Evolutionary conservation across 2,113 vertebrate genomes (phyloP).

Genomic region (human (Homo sapiens)): GRCh38 chr15:56199001-56199500

Average conservation of each 20-base stretch:
- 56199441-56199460: background rate
- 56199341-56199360: background rate
- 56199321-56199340: background rate
- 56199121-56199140: slow-evolving; percentile 5
- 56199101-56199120: background rate
- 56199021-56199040: background rate
- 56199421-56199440: background rate
- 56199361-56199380: background rate
- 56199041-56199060: background rate
- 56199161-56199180: background rate
- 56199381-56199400: background rate
- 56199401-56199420: background rate
- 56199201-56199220: background rate
- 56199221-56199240: background rate
- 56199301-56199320: slow-evolving; percentile 13
- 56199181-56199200: background rate
- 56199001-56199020: background rate
- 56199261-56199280: background rate
- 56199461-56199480: background rate
- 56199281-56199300: background rate
- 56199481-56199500: background rate
- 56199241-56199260: background rate
- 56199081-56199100: background rate
- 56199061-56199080: background rate
- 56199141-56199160: background rate